Percentiles rank a stretch among this genome's conserved stretches.
phyloP scores from a whole-genome alignment of 2,888 invertebrate species.

The Palloptera scutellata region DNA sequence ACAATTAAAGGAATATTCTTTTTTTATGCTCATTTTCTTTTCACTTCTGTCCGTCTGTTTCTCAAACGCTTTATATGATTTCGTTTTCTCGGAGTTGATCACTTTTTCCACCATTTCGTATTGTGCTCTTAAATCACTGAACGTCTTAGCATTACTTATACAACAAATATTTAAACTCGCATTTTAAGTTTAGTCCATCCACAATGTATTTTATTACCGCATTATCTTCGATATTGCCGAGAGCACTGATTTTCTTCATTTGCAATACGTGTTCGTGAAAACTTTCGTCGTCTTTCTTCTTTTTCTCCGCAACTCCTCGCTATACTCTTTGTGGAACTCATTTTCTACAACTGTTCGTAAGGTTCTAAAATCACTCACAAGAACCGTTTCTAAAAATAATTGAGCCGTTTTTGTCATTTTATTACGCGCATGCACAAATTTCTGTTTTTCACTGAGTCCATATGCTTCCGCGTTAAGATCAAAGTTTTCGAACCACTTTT shows the following conservation, averaged over 20 bases:
- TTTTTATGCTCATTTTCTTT: background rate
- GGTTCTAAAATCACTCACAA: too few species aligned
- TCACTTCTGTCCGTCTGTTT: background rate
- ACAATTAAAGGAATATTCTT: slow-evolving; percentile 17
- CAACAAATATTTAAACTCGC: too few species aligned
- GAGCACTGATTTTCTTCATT: too few species aligned
- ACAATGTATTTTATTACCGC: background rate
- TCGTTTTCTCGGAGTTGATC: slow-evolving; percentile 23
- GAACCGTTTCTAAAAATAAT: slow-evolving; percentile 30
- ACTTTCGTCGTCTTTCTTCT: too few species aligned
- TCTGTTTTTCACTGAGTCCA: slow-evolving; percentile 25
- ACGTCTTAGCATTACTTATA: slow-evolving; percentile 25
- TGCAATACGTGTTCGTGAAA: too few species aligned
- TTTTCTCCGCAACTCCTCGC: too few species aligned
- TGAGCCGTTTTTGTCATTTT: slow-evolving; percentile 33
- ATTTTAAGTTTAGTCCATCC: background rate
- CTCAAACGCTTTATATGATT: background rate
- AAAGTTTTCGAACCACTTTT: background rate
- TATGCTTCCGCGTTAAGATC: too few species aligned
- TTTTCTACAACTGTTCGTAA: too few species aligned
- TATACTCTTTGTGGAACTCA: too few species aligned
- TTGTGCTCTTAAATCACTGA: slow-evolving; percentile 31
- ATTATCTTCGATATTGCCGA: too few species aligned
- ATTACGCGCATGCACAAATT: slow-evolving; percentile 32
- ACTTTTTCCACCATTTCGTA: slow-evolving; percentile 26